These are phyloP conservation scores for Xerus rutilus DNA, from an alignment of 2,797 vertebrate species.

Conservation along the genomic window DNA sequence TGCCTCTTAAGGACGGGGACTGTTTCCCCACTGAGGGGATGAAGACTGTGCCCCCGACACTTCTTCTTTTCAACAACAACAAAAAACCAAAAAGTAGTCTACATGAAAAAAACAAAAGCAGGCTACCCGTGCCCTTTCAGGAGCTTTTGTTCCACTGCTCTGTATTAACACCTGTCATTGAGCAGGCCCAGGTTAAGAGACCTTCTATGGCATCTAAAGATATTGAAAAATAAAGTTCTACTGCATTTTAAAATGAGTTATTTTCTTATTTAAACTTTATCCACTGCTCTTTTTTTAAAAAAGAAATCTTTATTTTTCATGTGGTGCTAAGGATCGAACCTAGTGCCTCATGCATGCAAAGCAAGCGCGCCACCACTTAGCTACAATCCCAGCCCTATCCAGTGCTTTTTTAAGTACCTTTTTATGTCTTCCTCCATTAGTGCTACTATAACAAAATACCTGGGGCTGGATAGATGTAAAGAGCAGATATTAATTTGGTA, in stretches of 20 bases:
- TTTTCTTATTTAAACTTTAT: background rate
- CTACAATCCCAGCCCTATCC: background rate
- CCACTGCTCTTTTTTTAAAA: slow-evolving; percentile 5
- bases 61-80: too few relatives aligned
- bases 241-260: background rate
- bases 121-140: background rate
- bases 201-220: background rate
- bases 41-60: too few relatives aligned
- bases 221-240: background rate
- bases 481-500: background rate
- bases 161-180: background rate
- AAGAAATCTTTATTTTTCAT: too few relatives aligned
- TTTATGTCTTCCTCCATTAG: background rate
- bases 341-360: too few relatives aligned
- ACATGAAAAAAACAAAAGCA: background rate
- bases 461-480: background rate
- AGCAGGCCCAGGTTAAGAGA: background rate
- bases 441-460: background rate
- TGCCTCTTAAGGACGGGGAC: background rate
- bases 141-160: background rate
- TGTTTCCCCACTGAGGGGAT: background rate
- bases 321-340: too few relatives aligned
- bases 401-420: slow-evolving; percentile 37
- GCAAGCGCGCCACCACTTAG: too few relatives aligned
- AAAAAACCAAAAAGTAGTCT: too few relatives aligned